These are phyloP conservation scores for Gymnorhina tibicen DNA, from an alignment of 2,113 vertebrate species.

Conservation along the genomic window DNA sequence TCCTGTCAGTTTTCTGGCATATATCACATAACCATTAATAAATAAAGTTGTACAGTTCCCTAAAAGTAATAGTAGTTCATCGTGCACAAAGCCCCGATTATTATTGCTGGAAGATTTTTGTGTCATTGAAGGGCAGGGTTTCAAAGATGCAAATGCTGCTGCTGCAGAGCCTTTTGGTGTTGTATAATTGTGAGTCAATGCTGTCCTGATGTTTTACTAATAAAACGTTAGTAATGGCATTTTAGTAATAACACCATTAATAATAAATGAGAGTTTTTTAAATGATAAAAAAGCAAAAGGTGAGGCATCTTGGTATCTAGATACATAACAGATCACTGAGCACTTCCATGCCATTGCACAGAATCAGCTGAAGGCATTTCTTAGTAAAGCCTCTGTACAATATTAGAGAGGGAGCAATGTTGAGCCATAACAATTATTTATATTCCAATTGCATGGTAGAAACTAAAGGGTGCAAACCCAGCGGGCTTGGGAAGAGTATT, in stretches of 20 bases:
- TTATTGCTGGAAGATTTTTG: background rate
- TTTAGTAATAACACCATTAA: background rate
- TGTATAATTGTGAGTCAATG: background rate
- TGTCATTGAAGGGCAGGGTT: background rate
- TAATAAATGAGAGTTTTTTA: background rate
- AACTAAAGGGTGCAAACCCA: background rate
- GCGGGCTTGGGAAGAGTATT: background rate
- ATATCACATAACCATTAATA: conserved; percentile 8
- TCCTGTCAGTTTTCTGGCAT: conserved; percentile 3
- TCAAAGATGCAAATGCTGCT: background rate
- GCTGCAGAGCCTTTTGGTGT: background rate
- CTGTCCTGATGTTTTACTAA: background rate
- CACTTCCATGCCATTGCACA: background rate
- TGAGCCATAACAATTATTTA: background rate
- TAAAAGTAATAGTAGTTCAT: conserved; percentile 19
- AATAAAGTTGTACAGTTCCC: conserved; percentile 17
- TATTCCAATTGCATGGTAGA: background rate
- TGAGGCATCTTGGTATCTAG: background rate
- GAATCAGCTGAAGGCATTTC: background rate
- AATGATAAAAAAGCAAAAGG: background rate
- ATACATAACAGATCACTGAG: background rate
- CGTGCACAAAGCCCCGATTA: background rate
- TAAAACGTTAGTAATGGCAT: background rate
- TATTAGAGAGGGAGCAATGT: background rate
- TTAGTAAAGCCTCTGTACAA: background rate